phyloP scores from a whole-genome alignment of 2,888 invertebrate genomes.

The Lasioglossum calceatum region DNA sequence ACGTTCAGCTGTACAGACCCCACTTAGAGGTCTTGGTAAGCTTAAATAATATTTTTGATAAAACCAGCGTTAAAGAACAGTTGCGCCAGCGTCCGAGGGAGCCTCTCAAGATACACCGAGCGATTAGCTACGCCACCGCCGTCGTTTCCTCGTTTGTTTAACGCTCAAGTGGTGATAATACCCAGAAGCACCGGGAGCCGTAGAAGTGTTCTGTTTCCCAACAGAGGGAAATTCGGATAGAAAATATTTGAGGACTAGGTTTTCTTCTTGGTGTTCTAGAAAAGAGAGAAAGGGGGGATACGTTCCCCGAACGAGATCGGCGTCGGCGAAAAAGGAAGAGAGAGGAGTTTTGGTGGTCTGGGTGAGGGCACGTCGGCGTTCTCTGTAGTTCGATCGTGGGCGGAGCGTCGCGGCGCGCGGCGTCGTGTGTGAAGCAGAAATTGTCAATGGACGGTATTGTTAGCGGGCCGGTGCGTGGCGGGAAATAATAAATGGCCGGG shows the following conservation, averaged over 20 bases:
- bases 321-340: conserved; percentile 29
- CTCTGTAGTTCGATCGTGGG: conserved; percentile 83
- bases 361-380: conserved; percentile 68
- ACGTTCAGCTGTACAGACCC: too few relatives aligned
- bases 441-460: conserved; percentile 82
- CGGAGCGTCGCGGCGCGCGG: conserved; percentile 82
- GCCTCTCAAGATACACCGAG: not conserved
- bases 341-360: conserved; percentile 25
- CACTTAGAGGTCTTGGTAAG: too few relatives aligned
- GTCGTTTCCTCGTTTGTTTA: not conserved
- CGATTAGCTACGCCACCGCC: not conserved
- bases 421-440: conserved; percentile 81
- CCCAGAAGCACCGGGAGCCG: not conserved
- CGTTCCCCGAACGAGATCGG: conserved; percentile 52
- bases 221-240: conserved; percentile 37
- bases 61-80: not conserved
- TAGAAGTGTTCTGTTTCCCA: conserved; percentile 37
- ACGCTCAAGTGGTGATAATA: not conserved
- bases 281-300: not conserved
- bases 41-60: too few relatives aligned
- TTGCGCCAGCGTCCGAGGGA: not conserved
- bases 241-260: conserved; percentile 39
- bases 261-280: not conserved
- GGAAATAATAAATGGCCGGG: conserved; percentile 80
- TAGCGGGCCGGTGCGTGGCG: conserved; percentile 66